phyloP scores from a whole-genome alignment of 2,797 vertebrate species.

The Enteromius argenteus region DNA sequence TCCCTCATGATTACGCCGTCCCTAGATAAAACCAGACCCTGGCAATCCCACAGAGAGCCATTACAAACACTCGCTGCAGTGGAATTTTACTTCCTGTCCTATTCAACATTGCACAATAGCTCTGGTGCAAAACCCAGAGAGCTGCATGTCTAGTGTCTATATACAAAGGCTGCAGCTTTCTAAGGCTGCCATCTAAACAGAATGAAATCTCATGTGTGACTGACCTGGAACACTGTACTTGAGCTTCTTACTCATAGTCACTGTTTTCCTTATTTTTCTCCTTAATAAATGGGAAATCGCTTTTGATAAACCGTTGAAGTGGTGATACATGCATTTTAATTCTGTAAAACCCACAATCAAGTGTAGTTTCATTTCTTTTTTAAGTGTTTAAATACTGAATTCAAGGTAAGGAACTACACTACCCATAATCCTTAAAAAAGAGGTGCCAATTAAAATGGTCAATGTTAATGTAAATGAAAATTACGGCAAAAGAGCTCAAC shows the following conservation, averaged over 20 bases:
- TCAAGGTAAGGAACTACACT: neutral
- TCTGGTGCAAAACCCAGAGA: slow-evolving; percentile 54
- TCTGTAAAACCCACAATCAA: neutral
- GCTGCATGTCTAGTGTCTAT: slow-evolving; percentile 43
- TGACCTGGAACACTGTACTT: neutral
- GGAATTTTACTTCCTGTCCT: slow-evolving; percentile 52
- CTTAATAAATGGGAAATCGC: neutral
- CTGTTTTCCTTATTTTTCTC: neutral
- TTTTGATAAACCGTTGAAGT: neutral
- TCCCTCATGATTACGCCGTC: slow-evolving; percentile 40
- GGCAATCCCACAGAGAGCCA: slow-evolving; percentile 20
- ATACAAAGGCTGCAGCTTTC: neutral
- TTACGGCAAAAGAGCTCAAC: neutral
- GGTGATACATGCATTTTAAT: neutral
- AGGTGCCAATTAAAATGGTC: neutral
- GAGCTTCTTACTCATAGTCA: neutral
- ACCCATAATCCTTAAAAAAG: neutral
- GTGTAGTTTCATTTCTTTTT: neutral
- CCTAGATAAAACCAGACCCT: slow-evolving; percentile 14
- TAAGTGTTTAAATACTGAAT: neutral
- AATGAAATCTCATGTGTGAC: neutral
- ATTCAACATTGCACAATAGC: slow-evolving; percentile 44
- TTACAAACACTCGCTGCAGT: slow-evolving; percentile 20
- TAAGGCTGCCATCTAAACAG: neutral
- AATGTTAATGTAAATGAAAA: neutral